Percentiles rank a stretch among this genome's conserved stretches.
Evolutionary conservation across 2,888 invertebrate genomes (phyloP).

Genomic region (Synergus umbraculus): DNA sequence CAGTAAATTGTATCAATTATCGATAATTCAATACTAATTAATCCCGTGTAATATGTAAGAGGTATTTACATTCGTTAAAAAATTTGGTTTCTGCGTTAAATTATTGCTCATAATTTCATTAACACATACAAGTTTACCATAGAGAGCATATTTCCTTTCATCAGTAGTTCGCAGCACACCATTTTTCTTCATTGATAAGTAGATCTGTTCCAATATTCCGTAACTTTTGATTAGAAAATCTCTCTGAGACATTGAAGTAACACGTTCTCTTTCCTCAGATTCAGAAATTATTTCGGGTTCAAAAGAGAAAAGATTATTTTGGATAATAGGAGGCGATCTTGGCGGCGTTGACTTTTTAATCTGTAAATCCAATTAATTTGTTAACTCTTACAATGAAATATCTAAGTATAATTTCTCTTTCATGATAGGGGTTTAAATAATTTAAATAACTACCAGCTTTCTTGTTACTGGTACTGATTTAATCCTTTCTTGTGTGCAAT

Average conservation of each 20-base stretch:
- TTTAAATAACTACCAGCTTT: slow-evolving; percentile 69
- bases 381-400: too few relatives aligned
- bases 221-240: slow-evolving; percentile 85
- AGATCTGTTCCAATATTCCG: slow-evolving; percentile 84
- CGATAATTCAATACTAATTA: not conserved
- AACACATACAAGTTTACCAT: slow-evolving; percentile 76
- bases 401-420: too few relatives aligned
- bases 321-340: slow-evolving; percentile 29
- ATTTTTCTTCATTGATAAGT: slow-evolving; percentile 84
- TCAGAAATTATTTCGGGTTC: slow-evolving; percentile 84
- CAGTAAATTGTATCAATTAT: not conserved
- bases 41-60: slow-evolving; percentile 37
- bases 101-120: slow-evolving; percentile 44
- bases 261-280: slow-evolving; percentile 85
- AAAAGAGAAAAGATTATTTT: slow-evolving; percentile 79
- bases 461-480: slow-evolving; percentile 78
- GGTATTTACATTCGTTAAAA: not conserved
- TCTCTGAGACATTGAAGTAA: slow-evolving; percentile 83
- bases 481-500: slow-evolving; percentile 78
- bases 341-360: slow-evolving; percentile 43
- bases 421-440: not conserved
- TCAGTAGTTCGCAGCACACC: slow-evolving; percentile 83
- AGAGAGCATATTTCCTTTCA: slow-evolving; percentile 83
- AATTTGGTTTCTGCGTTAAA: not conserved
- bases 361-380: slow-evolving; percentile 14